Evolutionary conservation across 2,113 vertebrate species (phyloP), one percentile per base, ranked within the genome.

Genomic region (Pangasianodon hypophthalmus): DNA sequence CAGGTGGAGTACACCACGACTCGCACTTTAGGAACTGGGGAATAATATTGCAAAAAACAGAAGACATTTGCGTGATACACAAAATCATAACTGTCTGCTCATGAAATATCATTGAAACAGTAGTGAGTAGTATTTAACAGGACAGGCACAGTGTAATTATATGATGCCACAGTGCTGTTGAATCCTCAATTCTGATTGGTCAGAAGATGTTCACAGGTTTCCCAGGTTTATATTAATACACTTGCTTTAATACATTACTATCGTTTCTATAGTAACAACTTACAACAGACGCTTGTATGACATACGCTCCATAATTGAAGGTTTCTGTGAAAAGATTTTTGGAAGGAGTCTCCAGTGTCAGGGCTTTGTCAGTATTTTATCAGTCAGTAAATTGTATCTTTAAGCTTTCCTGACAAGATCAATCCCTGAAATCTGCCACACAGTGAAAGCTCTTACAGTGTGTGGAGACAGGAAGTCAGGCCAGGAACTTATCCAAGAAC

Each of bases 1-100:
- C 96, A 98, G 24, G 97, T 99, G 48, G 96, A 95, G 92, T 98
- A 98, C 79, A 98, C 96, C 92, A 98, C 92, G 11, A 95, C 95
- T 94, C 95, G 93, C 86, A 96, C 96, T 94, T 96, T 95, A 4
- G 94, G 91, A 94, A 99, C 98, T 97, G 86, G 32, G 54, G 48
- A 71, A 85, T 92, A 44, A 84, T 56, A 32, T 54, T 19, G n/a
- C 18, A 81, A 8, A 52, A 32, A 81, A 54, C 2, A 44, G 19
- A 14, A 48, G 24, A 24, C 19, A 52, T 46, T 46, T 75, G 32
- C 32, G 32, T 73, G 18, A 37, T 5, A 41, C n/a, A 32, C 21
- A 77, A 77, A 44, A 24, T 44, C 9, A 14, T 64, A 64, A 7
- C 32, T 6, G 32, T 26, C 24, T 60, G 19, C 37, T 75, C 9